Evolutionary conservation across 1,140 invertebrate genomes (phyloP), one percentile per base, ranked within the genome.

Genomic region (Zophobas morio): DNA sequence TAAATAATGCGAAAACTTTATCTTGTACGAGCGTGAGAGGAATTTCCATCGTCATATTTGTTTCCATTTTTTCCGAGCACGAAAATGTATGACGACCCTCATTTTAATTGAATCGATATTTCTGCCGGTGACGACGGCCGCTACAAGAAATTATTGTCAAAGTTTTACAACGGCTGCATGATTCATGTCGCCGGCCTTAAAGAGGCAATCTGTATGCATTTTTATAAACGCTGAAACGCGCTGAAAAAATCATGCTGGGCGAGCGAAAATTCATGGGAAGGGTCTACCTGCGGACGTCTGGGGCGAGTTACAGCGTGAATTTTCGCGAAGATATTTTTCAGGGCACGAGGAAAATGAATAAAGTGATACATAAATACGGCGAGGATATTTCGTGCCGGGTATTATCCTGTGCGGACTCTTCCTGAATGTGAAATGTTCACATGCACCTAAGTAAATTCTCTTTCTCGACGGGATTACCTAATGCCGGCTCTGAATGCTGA

Each of bases 131-230:
- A 34, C 20, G 34, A 57, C 20, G 20, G 20, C 20, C 20, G 20
- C 20, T 20, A 20, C 20, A 20, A 20, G 20, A 20, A 20, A 20
- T 20, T 20, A 57, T 57, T 33, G 34, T 57, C 54, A 57, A 37
- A 63, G 36, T 63, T 63, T 36, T 63, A 63, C 6, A 56, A 32
- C 6, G 54, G 20, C 20, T 56, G 54, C 54, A 56, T 56, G 54
- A 56, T 56, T 56, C 54, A 56, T 56, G 54, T 56, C 54, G 54
- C 20, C 6, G 20, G 36, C 33, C 6, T 63, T 63, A 63, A 63
- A 34, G 35, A 63, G 37, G 57, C 57, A 63, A 63, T 63, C 57
- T 63, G 32, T 63, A 63, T 63, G 57, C 57, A 63, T 63, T 39
- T 63, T 63, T 63, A 63, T 37, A 63, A 63, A 63, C 6, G 8